Evolutionary conservation across 2,797 vertebrate genomes (phyloP), one percentile per base, ranked within the genome.

Genomic region (Coregonus sp.): DNA sequence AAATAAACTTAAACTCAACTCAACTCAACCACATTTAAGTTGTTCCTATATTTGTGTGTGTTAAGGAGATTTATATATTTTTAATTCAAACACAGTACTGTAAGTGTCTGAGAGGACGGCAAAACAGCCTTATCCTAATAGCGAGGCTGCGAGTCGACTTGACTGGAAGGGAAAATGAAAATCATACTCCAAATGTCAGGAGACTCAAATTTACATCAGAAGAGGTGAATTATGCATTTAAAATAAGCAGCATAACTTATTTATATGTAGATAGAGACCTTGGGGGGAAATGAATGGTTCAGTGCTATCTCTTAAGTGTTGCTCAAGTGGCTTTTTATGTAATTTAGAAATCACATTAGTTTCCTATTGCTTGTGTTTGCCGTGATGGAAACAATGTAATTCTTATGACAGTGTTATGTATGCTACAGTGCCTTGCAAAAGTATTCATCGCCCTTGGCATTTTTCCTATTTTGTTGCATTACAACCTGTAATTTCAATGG

Each of bases 231-330:
- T 72, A 81, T 78, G 79, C 37, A 75, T 83, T 14, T 70, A 75
- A 65, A 79, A 72, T 74, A 70, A 75, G 75, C 80, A 68, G 9
- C 59, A 67, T 76, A n/a, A 69, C 35, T 70, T 68, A 80, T 75
- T 74, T 52, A 70, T 70, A 47, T 5, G 47, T 73, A 33, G 18
- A 25, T 18, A 12, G 35, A 80, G 52, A 61, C n/a, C 40, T 11
- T 37, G 20, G 52, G 54, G 40, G 4, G 75, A 63, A 78, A 29
- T 16, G 12, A 72, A 72, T 3, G 50, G n/a, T 29, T 71, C 31
- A 35, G 3, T 65, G 31, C n/a, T 66, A 16, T 68, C 40, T 65
- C 7, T 51, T 75, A 70, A 77, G 5, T 4, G 2, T 40, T 51
- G 31, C 35, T 69, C 9, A 78, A 76, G 74, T 61, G 33, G 18